Evolutionary conservation across 2,888 invertebrate species (phyloP), one percentile per base, ranked within the genome.

Genomic region (Eugnorisma glareosa): DNA sequence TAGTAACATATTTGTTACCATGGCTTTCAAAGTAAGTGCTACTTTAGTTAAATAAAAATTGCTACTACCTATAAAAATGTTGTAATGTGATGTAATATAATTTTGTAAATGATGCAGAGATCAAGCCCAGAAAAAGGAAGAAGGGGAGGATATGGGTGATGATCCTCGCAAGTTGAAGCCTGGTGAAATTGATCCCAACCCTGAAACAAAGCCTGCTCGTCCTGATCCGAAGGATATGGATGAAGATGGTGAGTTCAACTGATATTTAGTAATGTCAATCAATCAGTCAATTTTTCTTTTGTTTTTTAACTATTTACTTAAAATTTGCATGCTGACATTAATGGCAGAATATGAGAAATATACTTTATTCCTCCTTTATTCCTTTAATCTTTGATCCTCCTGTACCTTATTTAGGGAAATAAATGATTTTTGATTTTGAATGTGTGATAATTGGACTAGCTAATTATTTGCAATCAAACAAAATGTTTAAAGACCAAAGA

Each of bases 161-260:
- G 99, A 99, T 95, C 99, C 99, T 0, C 97, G 99, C 54, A 99
- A 99, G 93, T 97, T 99, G 63, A 99, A 99, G 93, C 99, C 99
- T 0, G 99, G 99, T 43, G 99, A 99, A 97, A 99, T 99, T 91
- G 99, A 99, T 96, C 99, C 99, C 0, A 99, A 99, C 96, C 99
- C 99, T 18, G 99, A 99, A 96, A 99, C 99, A 0, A 99, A 99
- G 94, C 99, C 99, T 6, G 99, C 99, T 0, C 97, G 99, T 71
- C 99, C 99, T 1, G 99, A 99, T 96, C 99, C 99, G 3, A 99
- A 99, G 91, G 99, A 99, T 93, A 99, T 99, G 99, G 99, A 99
- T 95, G 99, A 99, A 97, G 99, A 99, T 97, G 99, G 99, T 98
- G 94, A 89, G 88, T 67, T 68, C 7, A 61, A 59, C 6, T 51